phyloP scores from a whole-genome alignment of 2,113 vertebrate species.

The Paracanthobrama guichenoti region DNA sequence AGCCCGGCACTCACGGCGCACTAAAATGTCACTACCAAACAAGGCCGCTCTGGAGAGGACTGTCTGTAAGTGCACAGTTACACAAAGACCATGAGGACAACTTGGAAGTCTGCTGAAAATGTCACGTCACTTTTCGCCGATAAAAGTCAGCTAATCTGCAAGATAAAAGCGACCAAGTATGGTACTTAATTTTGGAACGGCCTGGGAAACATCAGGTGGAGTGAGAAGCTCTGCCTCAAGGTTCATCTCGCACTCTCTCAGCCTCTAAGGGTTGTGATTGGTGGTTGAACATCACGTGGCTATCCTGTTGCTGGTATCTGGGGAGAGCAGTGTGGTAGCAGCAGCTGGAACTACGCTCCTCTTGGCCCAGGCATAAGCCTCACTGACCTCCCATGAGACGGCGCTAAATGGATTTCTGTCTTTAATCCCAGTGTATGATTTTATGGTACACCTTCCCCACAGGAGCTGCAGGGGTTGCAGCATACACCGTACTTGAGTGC shows the following conservation, averaged over 20 bases:
- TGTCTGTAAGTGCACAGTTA: conserved; percentile 14
- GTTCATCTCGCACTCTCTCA: conserved; percentile 23
- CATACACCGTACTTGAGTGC: neutral
- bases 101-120: conserved; percentile 30
- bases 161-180: neutral
- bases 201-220: conserved; percentile 13
- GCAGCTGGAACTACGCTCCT: conserved; percentile 37
- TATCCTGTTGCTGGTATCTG: conserved; percentile 49
- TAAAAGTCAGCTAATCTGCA: conserved; percentile 42
- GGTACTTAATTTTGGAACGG: conserved; percentile 15
- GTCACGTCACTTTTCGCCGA: neutral
- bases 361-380: conserved; percentile 34
- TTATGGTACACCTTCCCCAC: conserved; percentile 30
- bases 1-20: conserved; percentile 11
- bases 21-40: conserved; percentile 52
- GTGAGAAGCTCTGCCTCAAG: conserved; percentile 18
- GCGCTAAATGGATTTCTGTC: conserved; percentile 54
- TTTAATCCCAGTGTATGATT: conserved; percentile 53
- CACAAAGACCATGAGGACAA: conserved; percentile 9
- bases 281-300: conserved; percentile 40
- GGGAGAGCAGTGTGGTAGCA: conserved; percentile 50
- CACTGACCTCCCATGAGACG: conserved; percentile 51
- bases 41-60: conserved; percentile 17
- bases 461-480: conserved; percentile 17
- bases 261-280: conserved; percentile 42